Conservation (phyloP, 2,888 invertebrate species). For the Melipona bicolor region DNA sequence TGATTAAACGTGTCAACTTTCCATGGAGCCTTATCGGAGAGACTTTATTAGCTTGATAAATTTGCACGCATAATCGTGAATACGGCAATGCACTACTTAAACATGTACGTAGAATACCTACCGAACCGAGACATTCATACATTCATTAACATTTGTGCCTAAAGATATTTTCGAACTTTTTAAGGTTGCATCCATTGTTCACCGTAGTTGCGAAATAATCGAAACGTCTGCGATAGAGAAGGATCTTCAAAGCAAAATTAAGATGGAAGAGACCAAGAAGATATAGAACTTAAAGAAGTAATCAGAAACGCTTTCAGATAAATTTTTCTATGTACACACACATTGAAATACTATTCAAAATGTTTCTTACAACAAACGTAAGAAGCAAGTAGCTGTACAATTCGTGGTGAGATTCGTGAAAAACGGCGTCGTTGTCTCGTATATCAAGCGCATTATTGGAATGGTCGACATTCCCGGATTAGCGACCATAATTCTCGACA, state of each 20-base stretch:
- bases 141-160: not conserved
- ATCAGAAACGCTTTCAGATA: not conserved
- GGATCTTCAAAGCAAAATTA: not conserved
- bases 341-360: constrained; percentile 22
- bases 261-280: not conserved
- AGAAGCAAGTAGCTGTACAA: not conserved
- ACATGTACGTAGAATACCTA: constrained; percentile 33
- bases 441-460: constrained; percentile 68
- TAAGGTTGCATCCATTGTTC: not conserved
- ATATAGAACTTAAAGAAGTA: not conserved
- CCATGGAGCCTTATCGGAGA: constrained; percentile 59
- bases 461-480: constrained; percentile 74
- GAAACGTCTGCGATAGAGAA: too few relatives aligned
- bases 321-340: not conserved
- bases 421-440: constrained; percentile 63
- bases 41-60: constrained; percentile 67
- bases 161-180: not conserved
- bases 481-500: constrained; percentile 74
- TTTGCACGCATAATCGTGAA: constrained; percentile 45
- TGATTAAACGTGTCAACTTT: constrained; percentile 65
- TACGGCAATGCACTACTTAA: constrained; percentile 16
- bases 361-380: not conserved
- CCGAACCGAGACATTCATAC: constrained; percentile 25
- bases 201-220: not conserved
- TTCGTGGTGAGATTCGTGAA: constrained; percentile 34